Percentiles rank a stretch among this genome's conserved stretches.
Evolutionary conservation across 2,888 invertebrate genomes (phyloP).

Genomic region (Zaprionus lineosus): DNA sequence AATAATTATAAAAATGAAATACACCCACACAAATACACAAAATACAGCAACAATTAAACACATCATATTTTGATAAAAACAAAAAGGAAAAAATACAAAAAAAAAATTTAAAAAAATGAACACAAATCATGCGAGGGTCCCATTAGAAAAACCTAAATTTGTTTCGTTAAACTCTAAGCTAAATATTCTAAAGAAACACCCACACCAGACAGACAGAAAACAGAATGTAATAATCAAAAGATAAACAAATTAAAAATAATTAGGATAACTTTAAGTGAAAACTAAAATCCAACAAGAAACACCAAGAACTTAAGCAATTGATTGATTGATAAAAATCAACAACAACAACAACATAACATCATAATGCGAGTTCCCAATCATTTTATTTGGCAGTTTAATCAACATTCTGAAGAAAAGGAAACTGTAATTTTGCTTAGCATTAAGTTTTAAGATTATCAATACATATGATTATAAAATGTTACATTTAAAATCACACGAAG

Average conservation of each 20-base stretch:
- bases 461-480: conserved; percentile 40
- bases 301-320: conserved; percentile 28
- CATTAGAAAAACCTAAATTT: conserved; percentile 54
- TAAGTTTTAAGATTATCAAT: conserved; percentile 49
- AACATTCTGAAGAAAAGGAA: conserved; percentile 32
- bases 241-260: conserved; percentile 39
- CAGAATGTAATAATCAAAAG: conserved; percentile 71
- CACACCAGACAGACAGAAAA: conserved; percentile 24
- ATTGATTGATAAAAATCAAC: no score
- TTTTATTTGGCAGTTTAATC: conserved; percentile 36
- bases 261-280: conserved; percentile 55
- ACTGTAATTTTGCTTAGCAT: conserved; percentile 68
- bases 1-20: conserved; percentile 31
- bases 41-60: conserved; percentile 60
- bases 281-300: conserved; percentile 26
- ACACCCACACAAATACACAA: conserved; percentile 43
- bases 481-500: no score
- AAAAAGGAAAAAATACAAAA: conserved; percentile 31
- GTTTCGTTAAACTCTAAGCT: conserved; percentile 70
- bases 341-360: conserved; percentile 36
- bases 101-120: conserved; percentile 20
- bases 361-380: conserved; percentile 35
- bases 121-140: conserved; percentile 40
- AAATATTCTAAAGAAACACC: conserved; percentile 42
- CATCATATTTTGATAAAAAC: conserved; percentile 76